Base-by-base conservation (phyloP, 30 jellyfish, hydroid and myxozoan genomes). In the Aurelia sp. region DNA sequence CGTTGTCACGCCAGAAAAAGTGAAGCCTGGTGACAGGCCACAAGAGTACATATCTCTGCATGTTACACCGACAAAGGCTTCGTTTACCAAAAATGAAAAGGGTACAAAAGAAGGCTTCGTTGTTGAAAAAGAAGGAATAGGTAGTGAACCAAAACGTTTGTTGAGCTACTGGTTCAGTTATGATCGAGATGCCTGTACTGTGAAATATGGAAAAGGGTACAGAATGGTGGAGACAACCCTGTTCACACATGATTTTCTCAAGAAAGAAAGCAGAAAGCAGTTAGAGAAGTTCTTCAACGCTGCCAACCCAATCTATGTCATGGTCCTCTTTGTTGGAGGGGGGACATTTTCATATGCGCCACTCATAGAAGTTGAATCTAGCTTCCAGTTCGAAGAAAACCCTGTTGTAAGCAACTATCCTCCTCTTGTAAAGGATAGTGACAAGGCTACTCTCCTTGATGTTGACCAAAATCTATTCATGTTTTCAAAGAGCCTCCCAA, bases 161-260 rank as follows among this genome's bases (percentile, higher is more conserved):
- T 22, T 40, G 40, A 50, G 74, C 44, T 78, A 78, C 48, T 78
- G 89, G 89, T 62, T 12, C 52, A 78, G 89, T n/a, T 78, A 78
- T 44, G 89, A 78, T 62, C 63, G 89, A 61, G 83, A 78, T 44
- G 89, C 80, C 6, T 63, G 72, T 38, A 52, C 58, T 31, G 21
- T 78, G 41, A 78, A 78, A 44, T 78, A 78, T 41, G 89, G 86
- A 11, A 75, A 58, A 53, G 72, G 86, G 15, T 24, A 51, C 50
- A 1, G 38, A 61, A 53, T 75, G 86, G 76, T 20, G 18, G 52
- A 53, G 20, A 75, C 89, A 15, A 78, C 89, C 17, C 82, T 78
- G 44, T 18, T 60, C 6, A 6, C 62, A 15, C 41, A 59, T 52
- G 80, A 60, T 31, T 78, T 78, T 20, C 41, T 60, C 38, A 59